Base-by-base conservation (phyloP, 2,888 invertebrate species). In the Chloromyia formosa region DNA sequence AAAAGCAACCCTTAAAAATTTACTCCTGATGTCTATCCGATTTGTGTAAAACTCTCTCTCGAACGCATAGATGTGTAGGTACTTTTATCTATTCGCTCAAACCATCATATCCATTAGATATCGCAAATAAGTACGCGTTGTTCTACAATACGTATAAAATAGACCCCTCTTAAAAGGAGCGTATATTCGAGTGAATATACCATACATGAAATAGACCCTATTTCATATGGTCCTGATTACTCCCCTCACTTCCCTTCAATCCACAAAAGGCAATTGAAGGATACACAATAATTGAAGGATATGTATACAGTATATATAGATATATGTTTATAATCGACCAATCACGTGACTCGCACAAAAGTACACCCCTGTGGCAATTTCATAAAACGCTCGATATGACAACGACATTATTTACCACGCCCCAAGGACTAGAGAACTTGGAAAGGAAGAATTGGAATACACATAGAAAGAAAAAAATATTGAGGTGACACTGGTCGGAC, bases 371-470 rank as follows among this genome's bases (percentile, higher is more conserved):
- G 27, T 35, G 40, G 71, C 56, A 56, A 58, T 56, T 58, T 58
- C 56, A 35, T 56, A 40, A 49, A 42, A 56, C 18, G 20, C 18
- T 56, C 56, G 18, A 42, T 58, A 71, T 75, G 75, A 68, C 77
- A 77, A 77, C 75, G 75, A 72, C 64, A 74, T 75, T 77, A 75
- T 75, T 77, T 74, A 77, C 76, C 76, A 77, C 76, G 76, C 76
- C 76, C 76, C 72, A 72, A 66, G 69, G 72, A 66, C 64, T 71
- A 56, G 3, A 10, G 12, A 5, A 27, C 5, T n/a, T 12, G 54
- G n/a, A n/a, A n/a, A n/a, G n/a, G n/a, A n/a, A n/a, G n/a, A n/a
- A n/a, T n/a, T n/a, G n/a, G n/a, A n/a, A n/a, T n/a, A n/a, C n/a
- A n/a, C n/a, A n/a, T n/a, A n/a, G n/a, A n/a, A n/a, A n/a, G n/a